Evolutionary conservation across 1,140 invertebrate species (phyloP).

Genomic region (Stegodyphus mimosarum): DNA sequence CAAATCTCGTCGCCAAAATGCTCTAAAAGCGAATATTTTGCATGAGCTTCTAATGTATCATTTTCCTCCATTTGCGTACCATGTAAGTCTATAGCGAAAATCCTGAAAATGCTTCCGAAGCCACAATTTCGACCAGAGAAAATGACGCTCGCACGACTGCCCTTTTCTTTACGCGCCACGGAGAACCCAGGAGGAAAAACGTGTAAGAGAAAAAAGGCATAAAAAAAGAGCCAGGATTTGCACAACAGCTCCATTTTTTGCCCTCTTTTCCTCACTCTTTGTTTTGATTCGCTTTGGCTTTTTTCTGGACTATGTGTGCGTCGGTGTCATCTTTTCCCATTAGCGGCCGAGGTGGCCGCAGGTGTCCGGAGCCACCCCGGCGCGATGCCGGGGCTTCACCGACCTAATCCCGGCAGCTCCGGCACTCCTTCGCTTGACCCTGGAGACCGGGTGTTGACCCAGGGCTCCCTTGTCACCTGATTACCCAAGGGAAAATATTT

Average conservation of each 20-base stretch:
- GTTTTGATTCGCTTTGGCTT: constrained; percentile 13
- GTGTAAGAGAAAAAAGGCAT: neutral
- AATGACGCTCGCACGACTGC: neutral
- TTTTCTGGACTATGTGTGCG: neutral
- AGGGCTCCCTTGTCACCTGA: constrained; percentile 38
- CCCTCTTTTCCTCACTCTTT: neutral
- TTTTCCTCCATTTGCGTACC: too few relatives aligned
- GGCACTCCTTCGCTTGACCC: constrained; percentile 43
- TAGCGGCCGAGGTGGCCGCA: constrained; percentile 48
- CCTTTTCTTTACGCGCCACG: neutral
- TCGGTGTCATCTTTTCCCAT: constrained; percentile 58
- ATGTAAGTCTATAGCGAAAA: too few relatives aligned
- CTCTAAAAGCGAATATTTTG: too few relatives aligned
- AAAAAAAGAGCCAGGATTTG: constrained; percentile 34
- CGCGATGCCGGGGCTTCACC: constrained; percentile 13
- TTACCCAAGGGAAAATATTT: neutral
- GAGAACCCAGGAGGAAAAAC: neutral
- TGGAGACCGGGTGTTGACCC: constrained; percentile 43
- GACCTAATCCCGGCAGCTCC: constrained; percentile 14
- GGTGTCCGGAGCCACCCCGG: constrained; percentile 39
- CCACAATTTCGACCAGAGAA: neutral
- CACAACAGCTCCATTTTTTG: constrained; percentile 30
- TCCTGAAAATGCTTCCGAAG: too few relatives aligned
- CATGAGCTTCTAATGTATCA: too few relatives aligned
- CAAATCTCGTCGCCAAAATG: too few relatives aligned